Base-by-base conservation (phyloP, 2,888 invertebrate genomes). In the Epistrophe grossulariae region DNA sequence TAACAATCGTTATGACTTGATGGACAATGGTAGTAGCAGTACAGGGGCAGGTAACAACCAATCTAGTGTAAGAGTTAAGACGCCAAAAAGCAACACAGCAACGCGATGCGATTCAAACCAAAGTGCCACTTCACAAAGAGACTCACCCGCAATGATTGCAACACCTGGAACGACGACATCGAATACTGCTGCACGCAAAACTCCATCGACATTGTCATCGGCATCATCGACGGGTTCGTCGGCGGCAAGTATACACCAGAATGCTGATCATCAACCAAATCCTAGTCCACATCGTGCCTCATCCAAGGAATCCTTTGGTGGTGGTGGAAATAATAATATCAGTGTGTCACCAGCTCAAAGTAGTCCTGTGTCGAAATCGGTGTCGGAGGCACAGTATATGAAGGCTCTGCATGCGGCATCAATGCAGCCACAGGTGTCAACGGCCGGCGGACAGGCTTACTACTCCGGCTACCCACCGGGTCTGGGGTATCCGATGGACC, bases 51-150 rank as follows among this genome's bases (percentile, higher is more conserved):
- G 64, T 4, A 4, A 31, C 40, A 79, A 74, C 55, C 79, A 78
- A 79, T 81, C 74, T 79, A 79, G 83, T 83, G 80, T 83, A 79
- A 89, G 89, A 90, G 92, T 90, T 88, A 92, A 90, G 88, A 91
- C 91, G 84, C 91, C 91, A 89, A 91, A 91, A 90, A 90, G 84
- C 68, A 72, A 82, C 77, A 79, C 88, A 77, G 48, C 88, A 78
- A 66, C 88, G 78, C 94, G 97, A 88, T 97, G 97, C 91, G 94
- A 95, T 89, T 97, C 97, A 91, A 97, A 96, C 93, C 96, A 96
- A 92, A 97, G 97, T 92, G 96, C 96, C 71, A 88, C 91, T 88
- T 93, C 93, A 90, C 89, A 93, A 91, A 90, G 93, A 77, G 93
- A 92, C 79, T 93, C 93, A 59, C 93, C 91, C 89, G 84, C 90